Conservation (phyloP, 92 coral and sea anemone genomes). For the Metridium senile region DNA sequence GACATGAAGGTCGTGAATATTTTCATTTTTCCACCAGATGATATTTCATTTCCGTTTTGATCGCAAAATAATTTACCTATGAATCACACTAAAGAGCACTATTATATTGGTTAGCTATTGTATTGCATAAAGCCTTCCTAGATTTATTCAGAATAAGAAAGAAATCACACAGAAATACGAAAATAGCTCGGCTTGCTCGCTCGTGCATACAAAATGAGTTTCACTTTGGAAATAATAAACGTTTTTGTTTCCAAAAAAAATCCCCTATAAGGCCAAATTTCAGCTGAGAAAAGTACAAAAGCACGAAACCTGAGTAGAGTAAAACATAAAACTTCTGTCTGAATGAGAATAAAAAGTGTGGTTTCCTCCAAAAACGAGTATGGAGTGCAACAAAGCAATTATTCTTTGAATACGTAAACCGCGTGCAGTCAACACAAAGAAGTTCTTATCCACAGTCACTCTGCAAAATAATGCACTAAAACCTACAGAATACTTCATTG, state of each 20-base stretch:
- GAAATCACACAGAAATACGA: neutral
- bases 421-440: constrained; percentile 47
- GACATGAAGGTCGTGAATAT: neutral
- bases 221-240: constrained; percentile 21
- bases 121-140: neutral
- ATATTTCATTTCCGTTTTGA: constrained; percentile 24
- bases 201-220: constrained; percentile 38
- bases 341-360: neutral
- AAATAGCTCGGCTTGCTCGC: constrained; percentile 26
- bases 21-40: constrained; percentile 6
- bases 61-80: neutral
- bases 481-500: constrained; percentile 6
- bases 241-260: constrained; percentile 5
- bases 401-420: constrained; percentile 38
- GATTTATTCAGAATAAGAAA: neutral
- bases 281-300: neutral
- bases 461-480: neutral
- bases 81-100: neutral
- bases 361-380: neutral
- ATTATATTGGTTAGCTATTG: neutral
- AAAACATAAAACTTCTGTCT: neutral
- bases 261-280: neutral
- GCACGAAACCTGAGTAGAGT: neutral
- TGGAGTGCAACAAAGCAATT: constrained; percentile 2
- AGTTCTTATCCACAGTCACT: constrained; percentile 15